phyloP scores from a whole-genome alignment of 2,113 vertebrate species.

The Ictalurus furcatus region DNA sequence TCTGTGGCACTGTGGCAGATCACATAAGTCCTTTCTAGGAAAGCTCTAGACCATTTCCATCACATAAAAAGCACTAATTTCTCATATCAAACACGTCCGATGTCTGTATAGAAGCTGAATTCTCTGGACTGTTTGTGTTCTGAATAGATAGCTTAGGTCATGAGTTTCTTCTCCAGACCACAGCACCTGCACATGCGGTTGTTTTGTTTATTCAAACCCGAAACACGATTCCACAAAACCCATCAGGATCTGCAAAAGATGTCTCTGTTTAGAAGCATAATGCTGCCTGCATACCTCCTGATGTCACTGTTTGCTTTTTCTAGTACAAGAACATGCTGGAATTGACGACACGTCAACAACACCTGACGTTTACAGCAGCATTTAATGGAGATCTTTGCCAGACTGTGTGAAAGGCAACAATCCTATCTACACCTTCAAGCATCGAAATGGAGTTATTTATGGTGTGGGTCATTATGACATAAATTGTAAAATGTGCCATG shows the following conservation, averaged over 20 bases:
- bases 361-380: not conserved
- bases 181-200: constrained; percentile 30
- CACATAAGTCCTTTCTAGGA: not conserved
- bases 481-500: not conserved
- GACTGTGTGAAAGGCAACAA: not conserved
- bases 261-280: constrained; percentile 18
- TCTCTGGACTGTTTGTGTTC: constrained; percentile 12
- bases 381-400: not conserved
- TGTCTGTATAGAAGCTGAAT: not conserved
- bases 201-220: constrained; percentile 29
- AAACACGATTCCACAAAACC: constrained; percentile 5
- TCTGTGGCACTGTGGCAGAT: constrained; percentile 7
- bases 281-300: not conserved
- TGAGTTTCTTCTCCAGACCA: not conserved
- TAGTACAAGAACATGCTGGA: not conserved
- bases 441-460: not conserved
- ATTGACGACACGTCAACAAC: constrained; percentile 6
- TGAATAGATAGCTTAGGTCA: not conserved
- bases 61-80: not conserved
- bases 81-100: not conserved
- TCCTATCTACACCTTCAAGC: not conserved
- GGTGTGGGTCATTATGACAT: not conserved
- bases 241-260: constrained; percentile 5
- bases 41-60: constrained; percentile 1
- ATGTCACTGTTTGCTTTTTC: constrained; percentile 14